Conservation (phyloP, 2,113 vertebrate species). For the Chinchilla lanigera region DNA sequence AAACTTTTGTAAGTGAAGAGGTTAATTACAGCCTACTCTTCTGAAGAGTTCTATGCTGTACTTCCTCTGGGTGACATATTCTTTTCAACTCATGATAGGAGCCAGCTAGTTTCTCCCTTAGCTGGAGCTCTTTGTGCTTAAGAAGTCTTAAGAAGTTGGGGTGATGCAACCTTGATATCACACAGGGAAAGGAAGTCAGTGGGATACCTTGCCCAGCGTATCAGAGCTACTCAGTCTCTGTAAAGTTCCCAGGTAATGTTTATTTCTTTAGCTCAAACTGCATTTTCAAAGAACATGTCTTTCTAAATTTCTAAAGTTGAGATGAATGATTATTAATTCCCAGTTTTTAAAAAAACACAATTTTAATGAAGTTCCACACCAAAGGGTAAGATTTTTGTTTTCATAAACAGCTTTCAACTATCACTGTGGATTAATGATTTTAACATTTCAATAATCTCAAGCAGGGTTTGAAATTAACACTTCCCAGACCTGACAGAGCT, state of each 20-base stretch:
- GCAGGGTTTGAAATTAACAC: conserved; percentile 63
- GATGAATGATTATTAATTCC: background rate
- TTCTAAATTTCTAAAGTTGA: background rate
- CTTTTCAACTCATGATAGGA: background rate
- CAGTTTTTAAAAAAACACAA: background rate
- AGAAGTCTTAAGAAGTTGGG: background rate
- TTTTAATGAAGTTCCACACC: conserved; percentile 16
- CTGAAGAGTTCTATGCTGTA: background rate
- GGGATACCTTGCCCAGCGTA: background rate
- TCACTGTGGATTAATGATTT: conserved; percentile 26
- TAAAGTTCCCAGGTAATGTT: background rate
- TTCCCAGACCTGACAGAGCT: background rate
- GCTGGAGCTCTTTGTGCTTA: background rate
- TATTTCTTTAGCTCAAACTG: background rate
- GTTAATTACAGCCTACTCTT: background rate
- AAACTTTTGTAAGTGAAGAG: background rate
- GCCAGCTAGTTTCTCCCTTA: background rate
- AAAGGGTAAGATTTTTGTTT: background rate
- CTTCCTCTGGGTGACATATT: background rate
- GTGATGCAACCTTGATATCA: background rate
- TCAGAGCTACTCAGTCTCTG: background rate
- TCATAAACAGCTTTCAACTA: background rate
- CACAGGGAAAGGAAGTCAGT: background rate
- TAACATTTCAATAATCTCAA: conserved; percentile 65
- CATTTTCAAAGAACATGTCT: background rate